Evolutionary conservation across 2,797 vertebrate species (phyloP).

Genomic region (Takifugu ocellatus): DNA sequence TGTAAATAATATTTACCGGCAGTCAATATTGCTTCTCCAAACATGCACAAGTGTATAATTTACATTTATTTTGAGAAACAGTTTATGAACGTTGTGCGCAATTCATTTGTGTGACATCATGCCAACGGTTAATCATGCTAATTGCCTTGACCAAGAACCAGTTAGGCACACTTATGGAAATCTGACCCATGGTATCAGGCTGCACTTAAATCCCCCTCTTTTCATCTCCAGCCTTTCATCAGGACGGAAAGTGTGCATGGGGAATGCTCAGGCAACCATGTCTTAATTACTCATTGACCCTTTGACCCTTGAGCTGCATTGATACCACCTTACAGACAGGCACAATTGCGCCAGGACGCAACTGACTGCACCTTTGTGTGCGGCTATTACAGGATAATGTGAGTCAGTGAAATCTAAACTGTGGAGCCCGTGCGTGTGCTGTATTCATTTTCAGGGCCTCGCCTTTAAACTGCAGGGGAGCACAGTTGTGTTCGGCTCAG

Average conservation of each 20-base stretch:
- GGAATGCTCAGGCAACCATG: constrained; percentile 79
- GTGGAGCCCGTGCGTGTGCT: constrained; percentile 66
- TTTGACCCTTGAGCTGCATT: constrained; percentile 69
- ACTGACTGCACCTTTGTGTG: constrained; percentile 72
- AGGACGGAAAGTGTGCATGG: constrained; percentile 71
- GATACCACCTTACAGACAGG: constrained; percentile 59
- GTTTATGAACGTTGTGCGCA: constrained; percentile 35
- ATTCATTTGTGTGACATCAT: constrained; percentile 43
- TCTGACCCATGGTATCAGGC: constrained; percentile 67
- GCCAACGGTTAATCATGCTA: constrained; percentile 71
- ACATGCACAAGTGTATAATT: neutral
- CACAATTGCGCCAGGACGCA: constrained; percentile 55
- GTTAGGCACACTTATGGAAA: constrained; percentile 73
- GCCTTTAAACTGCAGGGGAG: constrained; percentile 72
- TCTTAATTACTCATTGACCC: constrained; percentile 82
- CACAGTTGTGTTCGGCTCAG: constrained; percentile 64
- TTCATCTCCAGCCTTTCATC: constrained; percentile 68
- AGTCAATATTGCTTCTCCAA: neutral
- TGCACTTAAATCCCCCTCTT: constrained; percentile 61
- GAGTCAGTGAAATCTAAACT: constrained; percentile 79
- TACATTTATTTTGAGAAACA: constrained; percentile 8
- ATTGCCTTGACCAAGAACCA: constrained; percentile 75
- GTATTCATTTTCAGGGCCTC: constrained; percentile 74
- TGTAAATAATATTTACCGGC: neutral
- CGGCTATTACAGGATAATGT: constrained; percentile 69